A percentile compares a stretch with the other conserved stretches of the same genome.
Conservation (phyloP, 2,113 vertebrate genomes). For the Lontra canadensis region DNA sequence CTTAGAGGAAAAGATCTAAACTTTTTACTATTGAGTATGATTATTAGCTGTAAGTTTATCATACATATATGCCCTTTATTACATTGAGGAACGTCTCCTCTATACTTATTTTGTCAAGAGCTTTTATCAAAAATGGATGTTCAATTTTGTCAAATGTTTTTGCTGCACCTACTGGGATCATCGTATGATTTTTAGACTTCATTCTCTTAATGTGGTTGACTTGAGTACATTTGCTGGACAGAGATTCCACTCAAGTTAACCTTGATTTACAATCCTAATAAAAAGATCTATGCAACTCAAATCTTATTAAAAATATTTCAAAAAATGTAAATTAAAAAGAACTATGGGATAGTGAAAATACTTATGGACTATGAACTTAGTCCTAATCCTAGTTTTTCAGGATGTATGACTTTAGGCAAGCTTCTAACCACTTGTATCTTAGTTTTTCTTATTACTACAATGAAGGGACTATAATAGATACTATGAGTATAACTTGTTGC, state of each 20-base stretch:
- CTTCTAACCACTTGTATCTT: not conserved
- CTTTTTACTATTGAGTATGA: not conserved
- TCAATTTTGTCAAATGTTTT: not conserved
- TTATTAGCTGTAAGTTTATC: not conserved
- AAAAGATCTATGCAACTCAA: not conserved
- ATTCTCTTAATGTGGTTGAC: not conserved
- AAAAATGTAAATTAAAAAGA: not conserved
- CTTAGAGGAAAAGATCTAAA: not conserved
- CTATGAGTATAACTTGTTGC: not conserved
- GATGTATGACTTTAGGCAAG: not conserved
- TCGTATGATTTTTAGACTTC: not conserved
- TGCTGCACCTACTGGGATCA: not conserved
- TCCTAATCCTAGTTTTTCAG: not conserved
- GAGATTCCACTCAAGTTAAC: slow-evolving; percentile 7
- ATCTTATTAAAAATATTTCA: not conserved
- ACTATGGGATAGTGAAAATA: not conserved
- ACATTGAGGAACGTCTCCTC: not conserved
- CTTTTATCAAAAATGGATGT: not conserved
- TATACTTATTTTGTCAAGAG: not conserved
- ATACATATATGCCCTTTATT: not conserved
- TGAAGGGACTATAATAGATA: not conserved
- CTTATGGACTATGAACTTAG: not conserved
- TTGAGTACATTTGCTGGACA: not conserved
- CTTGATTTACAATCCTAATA: not conserved
- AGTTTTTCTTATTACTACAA: not conserved